phyloP scores from a whole-genome alignment of 2,113 vertebrate species.

The Mugil cephalus region DNA sequence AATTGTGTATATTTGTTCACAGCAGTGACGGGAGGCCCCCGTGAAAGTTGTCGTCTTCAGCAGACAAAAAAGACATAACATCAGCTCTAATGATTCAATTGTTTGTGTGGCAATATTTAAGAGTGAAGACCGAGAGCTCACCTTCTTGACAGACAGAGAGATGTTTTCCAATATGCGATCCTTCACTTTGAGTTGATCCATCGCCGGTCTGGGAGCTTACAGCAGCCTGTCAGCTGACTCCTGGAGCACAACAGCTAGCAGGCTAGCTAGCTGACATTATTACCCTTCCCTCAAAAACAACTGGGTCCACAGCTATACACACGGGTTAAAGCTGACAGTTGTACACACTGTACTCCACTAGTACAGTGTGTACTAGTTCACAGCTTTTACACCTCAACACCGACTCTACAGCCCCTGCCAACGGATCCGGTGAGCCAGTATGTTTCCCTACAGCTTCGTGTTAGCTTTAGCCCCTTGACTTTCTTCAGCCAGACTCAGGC shows the following conservation, averaged over 20 bases:
- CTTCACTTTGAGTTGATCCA: constrained; percentile 96
- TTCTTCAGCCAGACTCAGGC: not conserved
- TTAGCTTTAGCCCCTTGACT: constrained; percentile 47
- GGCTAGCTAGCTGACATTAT: constrained; percentile 49
- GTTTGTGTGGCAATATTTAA: not conserved
- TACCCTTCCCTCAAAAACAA: not conserved
- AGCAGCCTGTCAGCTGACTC: constrained; percentile 81
- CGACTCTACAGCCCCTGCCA: not conserved
- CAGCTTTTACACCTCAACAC: not conserved
- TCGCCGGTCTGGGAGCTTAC: constrained; percentile 76
- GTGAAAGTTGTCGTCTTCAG: constrained; percentile 52
- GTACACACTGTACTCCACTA: not conserved
- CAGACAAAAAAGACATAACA: constrained; percentile 52
- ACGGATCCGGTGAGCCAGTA: constrained; percentile 7
- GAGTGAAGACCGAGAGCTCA: constrained; percentile 66
- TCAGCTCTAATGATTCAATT: constrained; percentile 6
- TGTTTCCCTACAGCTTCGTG: constrained; percentile 11
- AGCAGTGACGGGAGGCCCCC: constrained; percentile 22
- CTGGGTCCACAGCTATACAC: not conserved
- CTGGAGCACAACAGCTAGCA: not conserved
- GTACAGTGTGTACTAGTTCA: not conserved
- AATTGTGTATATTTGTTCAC: not conserved
- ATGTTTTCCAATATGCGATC: constrained; percentile 98
- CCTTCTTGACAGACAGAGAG: constrained; percentile 96
- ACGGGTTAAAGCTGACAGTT: not conserved